A percentile compares a stretch with the other conserved stretches of the same genome.
These are phyloP conservation scores for Hydrotaea cyrtoneurina DNA, from an alignment of 2,888 invertebrate species.

Conservation along the genomic window DNA sequence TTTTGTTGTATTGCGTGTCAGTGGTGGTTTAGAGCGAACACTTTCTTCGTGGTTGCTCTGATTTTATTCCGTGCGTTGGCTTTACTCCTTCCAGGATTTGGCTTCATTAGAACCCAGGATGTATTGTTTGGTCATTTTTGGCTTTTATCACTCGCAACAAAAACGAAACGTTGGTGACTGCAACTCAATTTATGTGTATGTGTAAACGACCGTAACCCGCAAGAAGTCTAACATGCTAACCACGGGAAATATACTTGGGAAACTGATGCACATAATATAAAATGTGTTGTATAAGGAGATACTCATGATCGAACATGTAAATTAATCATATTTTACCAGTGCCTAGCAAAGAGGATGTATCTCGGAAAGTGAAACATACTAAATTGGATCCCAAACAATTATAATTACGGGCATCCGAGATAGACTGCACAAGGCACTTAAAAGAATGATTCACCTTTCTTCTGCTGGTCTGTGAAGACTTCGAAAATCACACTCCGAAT, in stretches of 20 bases:
- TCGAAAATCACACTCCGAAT: no score
- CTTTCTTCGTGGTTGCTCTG: conserved; percentile 55
- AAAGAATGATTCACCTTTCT: no score
- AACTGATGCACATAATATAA: no score
- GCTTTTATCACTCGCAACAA: conserved; percentile 13
- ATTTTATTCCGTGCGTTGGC: conserved; percentile 1
- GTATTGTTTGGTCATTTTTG: not conserved
- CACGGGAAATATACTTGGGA: not conserved
- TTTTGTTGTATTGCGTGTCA: conserved; percentile 55
- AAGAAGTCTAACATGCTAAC: conserved; percentile 10
- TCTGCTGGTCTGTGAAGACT: no score
- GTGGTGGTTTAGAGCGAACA: conserved; percentile 39
- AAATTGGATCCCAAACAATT: no score
- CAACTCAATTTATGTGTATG: not conserved
- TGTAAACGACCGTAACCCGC: not conserved
- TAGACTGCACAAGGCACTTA: no score
- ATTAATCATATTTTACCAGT: no score
- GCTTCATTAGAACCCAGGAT: not conserved
- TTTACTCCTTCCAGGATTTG: not conserved
- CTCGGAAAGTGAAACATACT: no score
- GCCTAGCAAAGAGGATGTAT: no score
- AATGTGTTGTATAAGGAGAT: no score
- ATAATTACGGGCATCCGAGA: no score
- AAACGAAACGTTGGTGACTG: not conserved
- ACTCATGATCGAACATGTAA: no score